phyloP scores from a whole-genome alignment of 2,888 invertebrate species.

The Eucriotettix oculatus region DNA sequence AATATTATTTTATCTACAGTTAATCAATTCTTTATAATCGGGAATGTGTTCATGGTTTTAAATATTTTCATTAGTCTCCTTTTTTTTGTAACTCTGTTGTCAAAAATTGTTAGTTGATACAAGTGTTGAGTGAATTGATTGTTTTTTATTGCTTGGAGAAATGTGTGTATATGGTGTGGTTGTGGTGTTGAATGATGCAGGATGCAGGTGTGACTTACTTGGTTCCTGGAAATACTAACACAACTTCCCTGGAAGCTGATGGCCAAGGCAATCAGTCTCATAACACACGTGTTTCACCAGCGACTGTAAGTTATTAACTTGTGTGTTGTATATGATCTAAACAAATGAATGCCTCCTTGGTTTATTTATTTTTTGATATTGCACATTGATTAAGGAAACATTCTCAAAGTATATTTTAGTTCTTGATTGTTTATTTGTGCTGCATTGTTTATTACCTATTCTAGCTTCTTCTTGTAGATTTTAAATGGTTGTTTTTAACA shows the following conservation, averaged over 20 bases:
- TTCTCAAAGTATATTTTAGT: too few relatives aligned
- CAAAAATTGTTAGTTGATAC: neutral
- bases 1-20: too few relatives aligned
- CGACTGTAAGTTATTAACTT: constrained; percentile 56
- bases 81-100: neutral
- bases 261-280: constrained; percentile 41
- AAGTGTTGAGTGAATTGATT: too few relatives aligned
- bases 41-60: too few relatives aligned
- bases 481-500: too few relatives aligned
- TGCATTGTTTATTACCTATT: too few relatives aligned
- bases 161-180: neutral
- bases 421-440: too few relatives aligned
- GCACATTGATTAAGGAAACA: too few relatives aligned
- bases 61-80: too few relatives aligned
- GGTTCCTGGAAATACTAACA: constrained; percentile 29
- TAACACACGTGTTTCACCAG: constrained; percentile 71
- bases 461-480: too few relatives aligned
- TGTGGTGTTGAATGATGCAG: constrained; percentile 2
- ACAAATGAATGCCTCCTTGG: neutral
- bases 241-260: constrained; percentile 21
- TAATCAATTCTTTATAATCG: too few relatives aligned
- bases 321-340: neutral
- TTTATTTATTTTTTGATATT: neutral
- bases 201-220: constrained; percentile 20
- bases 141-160: too few relatives aligned